phyloP scores from a whole-genome alignment of 2,888 invertebrate species.

The Drosophila pseudotakahashii region DNA sequence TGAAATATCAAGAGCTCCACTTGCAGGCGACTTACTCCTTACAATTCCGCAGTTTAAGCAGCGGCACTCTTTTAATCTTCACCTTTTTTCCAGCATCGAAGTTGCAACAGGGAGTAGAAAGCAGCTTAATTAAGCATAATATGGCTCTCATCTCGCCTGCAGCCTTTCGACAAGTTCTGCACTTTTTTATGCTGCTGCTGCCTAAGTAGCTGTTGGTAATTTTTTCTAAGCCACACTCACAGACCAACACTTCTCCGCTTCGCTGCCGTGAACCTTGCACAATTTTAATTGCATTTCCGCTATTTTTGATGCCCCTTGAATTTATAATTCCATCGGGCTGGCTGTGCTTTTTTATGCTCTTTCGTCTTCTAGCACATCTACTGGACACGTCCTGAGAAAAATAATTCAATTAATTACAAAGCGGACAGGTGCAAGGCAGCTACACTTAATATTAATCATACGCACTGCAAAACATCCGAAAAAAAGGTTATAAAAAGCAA shows the following conservation, averaged over 20 bases:
- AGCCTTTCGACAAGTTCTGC: constrained; percentile 31
- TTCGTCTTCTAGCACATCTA: constrained; percentile 1
- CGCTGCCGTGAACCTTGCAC: constrained; percentile 40
- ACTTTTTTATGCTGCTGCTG: constrained; percentile 9
- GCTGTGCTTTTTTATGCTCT: constrained; percentile 3
- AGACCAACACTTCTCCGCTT: constrained; percentile 58
- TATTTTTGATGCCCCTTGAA: constrained; percentile 76
- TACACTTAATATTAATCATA: constrained; percentile 73
- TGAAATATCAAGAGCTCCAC: constrained; percentile 2
- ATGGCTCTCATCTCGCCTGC: constrained; percentile 43
- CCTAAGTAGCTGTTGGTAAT: constrained; percentile 76
- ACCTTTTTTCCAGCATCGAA: constrained; percentile 22
- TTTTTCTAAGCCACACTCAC: constrained; percentile 74
- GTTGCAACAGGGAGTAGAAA: constrained; percentile 14
- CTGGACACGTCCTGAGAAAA: constrained; percentile 68
- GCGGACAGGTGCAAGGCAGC: constrained; percentile 68
- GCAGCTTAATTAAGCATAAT: constrained; percentile 76
- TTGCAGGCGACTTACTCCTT: background rate
- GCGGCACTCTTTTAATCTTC: constrained; percentile 38
- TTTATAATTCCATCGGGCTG: constrained; percentile 62
- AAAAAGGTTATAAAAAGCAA: constrained; percentile 27
- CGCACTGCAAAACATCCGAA: constrained; percentile 48
- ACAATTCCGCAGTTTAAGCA: constrained; percentile 27
- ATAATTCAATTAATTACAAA: constrained; percentile 77
- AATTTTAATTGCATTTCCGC: constrained; percentile 78